Percentiles rank a stretch among this genome's conserved stretches.
Conservation (phyloP, 2,113 vertebrate species). For the Mormyrus lacerda region DNA sequence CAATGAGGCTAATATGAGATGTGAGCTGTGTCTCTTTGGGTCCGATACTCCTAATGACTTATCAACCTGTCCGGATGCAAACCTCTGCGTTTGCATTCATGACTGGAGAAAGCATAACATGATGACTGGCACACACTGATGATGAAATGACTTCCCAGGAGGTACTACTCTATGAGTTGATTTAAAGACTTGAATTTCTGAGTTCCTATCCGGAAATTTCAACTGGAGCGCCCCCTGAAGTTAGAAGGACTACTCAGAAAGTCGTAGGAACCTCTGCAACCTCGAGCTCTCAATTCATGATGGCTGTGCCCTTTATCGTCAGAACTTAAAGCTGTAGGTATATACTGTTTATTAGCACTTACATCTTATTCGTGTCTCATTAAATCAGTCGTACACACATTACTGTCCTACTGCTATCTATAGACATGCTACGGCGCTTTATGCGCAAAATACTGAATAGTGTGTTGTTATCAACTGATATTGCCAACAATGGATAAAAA, state of each 20-base stretch:
- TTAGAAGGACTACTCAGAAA: background rate
- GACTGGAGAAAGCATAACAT: background rate
- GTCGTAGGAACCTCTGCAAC: background rate
- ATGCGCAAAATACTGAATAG: background rate
- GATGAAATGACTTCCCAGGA: background rate
- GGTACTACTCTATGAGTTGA: background rate
- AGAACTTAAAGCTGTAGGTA: background rate
- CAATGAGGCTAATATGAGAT: background rate
- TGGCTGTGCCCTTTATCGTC: background rate
- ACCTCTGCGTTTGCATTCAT: background rate
- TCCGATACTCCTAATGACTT: background rate
- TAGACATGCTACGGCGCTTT: background rate
- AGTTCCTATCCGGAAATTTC: too few species aligned
- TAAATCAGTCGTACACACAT: too few species aligned
- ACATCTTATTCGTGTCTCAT: too few species aligned
- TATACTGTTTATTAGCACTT: background rate
- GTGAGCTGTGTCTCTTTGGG: background rate
- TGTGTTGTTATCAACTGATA: background rate
- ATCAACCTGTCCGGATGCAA: background rate
- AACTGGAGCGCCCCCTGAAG: too few species aligned
- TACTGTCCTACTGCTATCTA: background rate
- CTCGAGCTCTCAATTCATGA: too few species aligned
- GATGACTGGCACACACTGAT: background rate
- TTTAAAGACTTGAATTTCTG: background rate
- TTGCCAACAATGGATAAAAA: background rate